Base-by-base conservation (phyloP, 2,113 vertebrate genomes). In the Mustela lutreola region DNA sequence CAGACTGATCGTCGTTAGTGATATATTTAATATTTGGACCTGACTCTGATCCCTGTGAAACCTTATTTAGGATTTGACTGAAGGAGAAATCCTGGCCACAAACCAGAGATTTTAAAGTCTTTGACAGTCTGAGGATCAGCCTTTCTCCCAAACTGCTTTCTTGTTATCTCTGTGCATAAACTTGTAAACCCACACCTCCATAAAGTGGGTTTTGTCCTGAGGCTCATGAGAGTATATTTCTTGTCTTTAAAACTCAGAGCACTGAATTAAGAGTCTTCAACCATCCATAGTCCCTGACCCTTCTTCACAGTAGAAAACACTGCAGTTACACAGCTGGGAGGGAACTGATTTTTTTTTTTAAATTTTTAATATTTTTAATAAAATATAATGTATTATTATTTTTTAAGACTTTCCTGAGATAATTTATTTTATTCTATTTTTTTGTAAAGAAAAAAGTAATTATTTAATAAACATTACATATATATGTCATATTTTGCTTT, bases 21-120 rank as follows among this genome's bases (percentile, higher is more conserved):
- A 94, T 81, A 58, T 6, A 80, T 79, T 96, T 70, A 81, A 78
- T 88, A 45, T 79, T 81, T 89, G 78, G 79, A 58, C 33, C 26
- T 73, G 78, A 39, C 60, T 73, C 83, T 56, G 85, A 80, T 86
- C 75, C 60, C 42, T 18, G 11, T 22, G 48, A 76, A 96, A 87
- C 31, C 39, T 83, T 71, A 31, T 16, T 95, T 89, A n/a, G 22
- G 60, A 89, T 76, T 79, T 58, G 86, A 10, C 24, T 80, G 36
- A 33, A 3, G 24, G 87, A 87, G 50, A 87, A 56, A n/a, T 50
- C 26, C 33, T 96, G 91, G 92, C 92, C 75, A 58, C 7, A 28
- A 79, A 95, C 39, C 45, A n/a, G 60, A 62, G 85, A 91, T 50
- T 62, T 96, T 87, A 50, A 95, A 82, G 70, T 86, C 24, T 93